Percentiles rank a stretch among this genome's conserved stretches.
These are phyloP conservation scores for Pardosa pseudoannulata DNA, from an alignment of 2,888 invertebrate species.

Conservation along the genomic window DNA sequence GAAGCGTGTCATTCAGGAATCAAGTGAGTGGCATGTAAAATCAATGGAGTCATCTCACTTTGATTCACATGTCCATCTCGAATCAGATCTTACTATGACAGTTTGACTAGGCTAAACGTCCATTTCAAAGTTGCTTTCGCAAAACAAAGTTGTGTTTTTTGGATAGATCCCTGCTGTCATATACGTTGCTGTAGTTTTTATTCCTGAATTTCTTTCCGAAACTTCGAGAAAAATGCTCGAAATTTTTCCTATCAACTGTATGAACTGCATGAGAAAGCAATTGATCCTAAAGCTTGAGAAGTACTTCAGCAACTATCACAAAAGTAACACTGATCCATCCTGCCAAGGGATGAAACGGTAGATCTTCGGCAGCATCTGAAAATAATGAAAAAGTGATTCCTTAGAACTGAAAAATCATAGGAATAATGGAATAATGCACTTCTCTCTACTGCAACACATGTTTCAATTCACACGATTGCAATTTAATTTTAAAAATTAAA, in stretches of 20 bases:
- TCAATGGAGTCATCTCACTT: not conserved
- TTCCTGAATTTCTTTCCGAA: not conserved
- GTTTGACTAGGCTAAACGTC: conserved; percentile 38
- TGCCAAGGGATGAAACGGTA: conserved; percentile 10
- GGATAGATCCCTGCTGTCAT: conserved; percentile 2
- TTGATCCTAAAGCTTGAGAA: conserved; percentile 41
- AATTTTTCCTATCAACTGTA: not conserved
- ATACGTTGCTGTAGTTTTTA: not conserved
- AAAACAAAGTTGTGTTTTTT: conserved; percentile 20
- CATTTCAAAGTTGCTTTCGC: conserved; percentile 18
- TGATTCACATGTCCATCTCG: conserved; percentile 22
- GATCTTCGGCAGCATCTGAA: conserved; percentile 30
- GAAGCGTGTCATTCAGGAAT: not conserved
- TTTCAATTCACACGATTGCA: too few species aligned
- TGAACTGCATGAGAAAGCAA: conserved; percentile 7
- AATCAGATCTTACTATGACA: not conserved
- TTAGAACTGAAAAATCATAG: too few species aligned
- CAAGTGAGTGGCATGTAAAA: not conserved
- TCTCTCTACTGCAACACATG: too few species aligned
- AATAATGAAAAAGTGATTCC: not conserved
- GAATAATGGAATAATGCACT: too few species aligned
- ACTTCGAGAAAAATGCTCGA: conserved; percentile 19
- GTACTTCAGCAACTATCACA: conserved; percentile 47
- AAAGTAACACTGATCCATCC: conserved; percentile 39
- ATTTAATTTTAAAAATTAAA: too few species aligned